A percentile compares a stretch with the other conserved stretches of the same genome.
Evolutionary conservation across 2,888 invertebrate species (phyloP).

Genomic region (Euplagia quadripunctaria): DNA sequence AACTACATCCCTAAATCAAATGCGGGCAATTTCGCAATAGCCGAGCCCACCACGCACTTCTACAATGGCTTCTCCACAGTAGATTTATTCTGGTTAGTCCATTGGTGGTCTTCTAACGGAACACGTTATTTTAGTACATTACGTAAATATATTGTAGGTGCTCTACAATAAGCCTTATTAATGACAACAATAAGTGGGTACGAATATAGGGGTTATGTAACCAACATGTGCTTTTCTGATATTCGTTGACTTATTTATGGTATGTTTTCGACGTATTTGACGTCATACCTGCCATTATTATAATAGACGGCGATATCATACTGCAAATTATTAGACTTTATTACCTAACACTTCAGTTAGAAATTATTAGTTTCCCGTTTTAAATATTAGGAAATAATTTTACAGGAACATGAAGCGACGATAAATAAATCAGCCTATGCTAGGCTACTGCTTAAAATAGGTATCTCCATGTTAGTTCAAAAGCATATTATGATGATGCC

Average conservation of each 20-base stretch:
- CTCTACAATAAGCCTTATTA: background rate
- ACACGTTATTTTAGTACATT: background rate
- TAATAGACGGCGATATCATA: conserved; percentile 4
- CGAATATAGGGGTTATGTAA: conserved; percentile 15
- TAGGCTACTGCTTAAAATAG: background rate
- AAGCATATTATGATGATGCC: too few species aligned
- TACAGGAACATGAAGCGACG: background rate
- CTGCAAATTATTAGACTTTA: background rate
- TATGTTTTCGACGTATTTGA: conserved; percentile 17
- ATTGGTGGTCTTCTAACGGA: background rate
- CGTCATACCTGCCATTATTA: conserved; percentile 11
- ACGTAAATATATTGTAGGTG: background rate
- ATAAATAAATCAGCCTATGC: background rate
- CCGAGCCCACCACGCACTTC: too few species aligned
- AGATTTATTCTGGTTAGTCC: too few species aligned
- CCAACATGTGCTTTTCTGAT: conserved; percentile 20
- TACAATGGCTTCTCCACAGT: too few species aligned
- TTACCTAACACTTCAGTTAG: background rate
- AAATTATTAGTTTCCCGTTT: background rate
- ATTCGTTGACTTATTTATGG: conserved; percentile 17
- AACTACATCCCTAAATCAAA: too few species aligned
- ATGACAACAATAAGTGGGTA: background rate
- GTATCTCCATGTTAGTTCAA: too few species aligned
- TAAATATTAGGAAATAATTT: background rate
- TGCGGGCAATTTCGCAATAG: too few species aligned